Conservation (phyloP, 2,113 vertebrate species). For the Eira barbara region DNA sequence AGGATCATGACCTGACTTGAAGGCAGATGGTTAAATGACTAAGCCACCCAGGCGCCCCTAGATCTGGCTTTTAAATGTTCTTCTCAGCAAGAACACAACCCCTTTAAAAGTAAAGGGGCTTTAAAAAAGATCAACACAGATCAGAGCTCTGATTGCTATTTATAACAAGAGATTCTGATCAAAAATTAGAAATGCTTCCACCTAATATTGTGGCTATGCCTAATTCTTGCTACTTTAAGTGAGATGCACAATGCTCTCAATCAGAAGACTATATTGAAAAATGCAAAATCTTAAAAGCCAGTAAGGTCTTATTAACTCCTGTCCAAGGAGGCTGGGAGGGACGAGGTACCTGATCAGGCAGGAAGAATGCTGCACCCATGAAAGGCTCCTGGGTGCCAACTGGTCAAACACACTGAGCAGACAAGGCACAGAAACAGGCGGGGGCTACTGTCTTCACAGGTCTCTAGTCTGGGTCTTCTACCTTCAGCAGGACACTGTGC, state of each 20-base stretch:
- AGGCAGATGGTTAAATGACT: no score
- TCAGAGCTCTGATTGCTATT: neutral
- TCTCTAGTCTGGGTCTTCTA: neutral
- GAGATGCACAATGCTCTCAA: neutral
- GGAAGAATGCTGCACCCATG: neutral
- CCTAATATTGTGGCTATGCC: neutral
- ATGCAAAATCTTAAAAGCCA: neutral
- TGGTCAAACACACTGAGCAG: neutral
- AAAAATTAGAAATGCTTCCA: conserved; percentile 4
- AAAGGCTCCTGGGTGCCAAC: neutral
- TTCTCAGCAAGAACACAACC: neutral
- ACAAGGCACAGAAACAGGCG: neutral
- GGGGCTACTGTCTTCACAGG: neutral
- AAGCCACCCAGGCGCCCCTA: no score
- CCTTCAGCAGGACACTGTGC: neutral
- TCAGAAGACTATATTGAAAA: neutral
- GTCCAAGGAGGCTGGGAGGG: neutral
- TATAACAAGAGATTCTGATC: neutral
- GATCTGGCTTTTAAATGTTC: neutral
- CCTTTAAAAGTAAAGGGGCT: neutral
- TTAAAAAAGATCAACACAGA: neutral
- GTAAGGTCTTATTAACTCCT: neutral
- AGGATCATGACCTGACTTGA: no score
- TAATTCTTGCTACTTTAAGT: neutral
- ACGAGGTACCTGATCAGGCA: neutral